phyloP scores from a whole-genome alignment of 2,113 vertebrate species.

The Proteles cristata region DNA sequence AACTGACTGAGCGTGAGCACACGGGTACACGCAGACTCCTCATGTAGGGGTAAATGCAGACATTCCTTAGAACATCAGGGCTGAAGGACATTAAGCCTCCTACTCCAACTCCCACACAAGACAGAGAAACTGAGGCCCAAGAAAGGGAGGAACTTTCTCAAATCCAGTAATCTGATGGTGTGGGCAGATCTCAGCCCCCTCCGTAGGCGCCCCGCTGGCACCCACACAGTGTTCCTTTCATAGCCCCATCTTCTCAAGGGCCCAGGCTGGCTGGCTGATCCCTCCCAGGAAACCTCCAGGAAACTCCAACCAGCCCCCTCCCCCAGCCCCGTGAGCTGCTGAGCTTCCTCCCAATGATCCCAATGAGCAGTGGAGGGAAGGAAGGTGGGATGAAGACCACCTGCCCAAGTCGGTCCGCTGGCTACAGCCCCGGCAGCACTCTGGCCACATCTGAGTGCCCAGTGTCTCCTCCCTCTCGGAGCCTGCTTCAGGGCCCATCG shows the following conservation, averaged over 20 bases:
- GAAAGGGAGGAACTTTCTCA: neutral
- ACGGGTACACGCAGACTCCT: rapidly evolving
- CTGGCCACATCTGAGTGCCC: neutral
- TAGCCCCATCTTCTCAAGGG: neutral
- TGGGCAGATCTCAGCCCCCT: neutral
- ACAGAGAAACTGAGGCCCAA: neutral
- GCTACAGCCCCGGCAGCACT: neutral
- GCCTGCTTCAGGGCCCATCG: neutral
- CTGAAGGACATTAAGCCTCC: neutral
- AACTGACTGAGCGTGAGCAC: rapidly evolving
- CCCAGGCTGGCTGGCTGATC: neutral
- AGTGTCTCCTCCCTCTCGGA: neutral
- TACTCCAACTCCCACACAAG: neutral
- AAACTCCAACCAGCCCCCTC: neutral
- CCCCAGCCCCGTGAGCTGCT: neutral
- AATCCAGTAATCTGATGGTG: neutral
- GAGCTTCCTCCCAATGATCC: neutral
- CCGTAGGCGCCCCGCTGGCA: rapidly evolving
- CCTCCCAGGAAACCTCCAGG: neutral
- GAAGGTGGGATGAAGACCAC: neutral
- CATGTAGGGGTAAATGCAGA: no score
- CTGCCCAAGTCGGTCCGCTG: neutral
- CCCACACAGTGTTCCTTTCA: no score
- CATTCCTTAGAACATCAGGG: neutral
- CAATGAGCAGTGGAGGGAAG: no score